A percentile compares a stretch with the other conserved stretches of the same genome.
These are phyloP conservation scores for Lipophrys pholis DNA, from an alignment of 2,113 vertebrate species.

Conservation along the genomic window DNA sequence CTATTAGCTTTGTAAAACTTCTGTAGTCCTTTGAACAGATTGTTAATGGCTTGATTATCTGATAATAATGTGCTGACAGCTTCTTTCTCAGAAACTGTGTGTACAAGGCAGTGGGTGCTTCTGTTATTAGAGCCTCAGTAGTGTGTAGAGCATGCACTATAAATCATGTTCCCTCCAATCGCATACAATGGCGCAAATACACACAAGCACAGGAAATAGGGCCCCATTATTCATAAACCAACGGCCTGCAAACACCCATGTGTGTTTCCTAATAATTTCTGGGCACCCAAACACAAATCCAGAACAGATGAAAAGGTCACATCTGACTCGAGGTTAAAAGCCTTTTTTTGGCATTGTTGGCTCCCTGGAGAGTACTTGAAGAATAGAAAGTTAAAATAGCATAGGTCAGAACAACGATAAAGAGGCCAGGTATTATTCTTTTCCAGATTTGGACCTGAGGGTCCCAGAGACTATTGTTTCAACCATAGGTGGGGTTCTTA, in stretches of 20 bases:
- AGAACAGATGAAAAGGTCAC: conserved; percentile 65
- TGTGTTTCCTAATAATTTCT: conserved; percentile 35
- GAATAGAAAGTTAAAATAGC: conserved; percentile 71
- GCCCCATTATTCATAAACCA: conserved; percentile 49
- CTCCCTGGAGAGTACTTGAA: conserved; percentile 49
- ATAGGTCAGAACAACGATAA: not conserved
- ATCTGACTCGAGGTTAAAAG: conserved; percentile 53
- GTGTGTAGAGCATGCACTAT: conserved; percentile 10
- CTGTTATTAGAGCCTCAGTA: conserved; percentile 20
- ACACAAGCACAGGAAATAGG: conserved; percentile 58
- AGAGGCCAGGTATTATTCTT: conserved; percentile 41
- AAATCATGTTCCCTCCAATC: conserved; percentile 41
- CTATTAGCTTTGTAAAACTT: conserved; percentile 10
- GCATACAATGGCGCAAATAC: conserved; percentile 42
- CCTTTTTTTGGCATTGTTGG: conserved; percentile 38
- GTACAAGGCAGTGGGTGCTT: not conserved
- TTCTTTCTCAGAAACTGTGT: conserved; percentile 11
- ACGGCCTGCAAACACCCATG: conserved; percentile 21
- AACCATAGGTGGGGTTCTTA: conserved; percentile 51
- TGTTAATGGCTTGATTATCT: conserved; percentile 20
- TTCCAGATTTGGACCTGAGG: conserved; percentile 33
- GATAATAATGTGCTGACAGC: conserved; percentile 44
- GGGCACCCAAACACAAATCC: conserved; percentile 25
- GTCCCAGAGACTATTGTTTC: conserved; percentile 59
- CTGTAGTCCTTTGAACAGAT: conserved; percentile 16